Evolutionary conservation across 2,888 invertebrate species (phyloP), one percentile per base, ranked within the genome.

Genomic region (Therioaphis trifolii): DNA sequence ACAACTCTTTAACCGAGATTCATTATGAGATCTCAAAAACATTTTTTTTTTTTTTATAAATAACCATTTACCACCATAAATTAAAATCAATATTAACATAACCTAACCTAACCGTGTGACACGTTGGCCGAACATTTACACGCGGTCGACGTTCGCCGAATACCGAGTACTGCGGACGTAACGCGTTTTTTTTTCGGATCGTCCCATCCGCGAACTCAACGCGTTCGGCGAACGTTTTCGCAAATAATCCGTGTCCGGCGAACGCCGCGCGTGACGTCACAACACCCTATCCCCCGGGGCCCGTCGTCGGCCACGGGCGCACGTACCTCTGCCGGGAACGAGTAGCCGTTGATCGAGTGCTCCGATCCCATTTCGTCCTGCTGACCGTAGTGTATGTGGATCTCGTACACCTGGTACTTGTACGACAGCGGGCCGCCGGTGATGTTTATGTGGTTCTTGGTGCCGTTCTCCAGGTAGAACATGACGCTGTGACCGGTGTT

Each of bases 401-500:
- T 95, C 90, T 97, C 96, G 88, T 96, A 95, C 89, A 98, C 95
- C 89, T 96, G 95, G 90, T 98, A 98, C 88, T 94, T 94, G 90
- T 98, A 98, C 85, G 97, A 96, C 80, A 98, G 92, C 0, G 99
- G 98, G 3, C 99, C 99, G 0, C 97, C 97, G 0, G 96, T 96
- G 88, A 99, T 94, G 89, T 98, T 98, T 88, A 98, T 95, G 88
- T 94, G 94, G 88, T 93, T 93, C 84, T 92, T 91, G 35, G 95
- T 95, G 87, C 94, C 94, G 88, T 95, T 95, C 89, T 95, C 95
- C 86, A 96, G 94, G 9, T 94, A 94, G 90, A 98, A 96, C 88
- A 96, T 95, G 86, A 98, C 94, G 87, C 96, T 96, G 90, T 98
- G 97, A 0, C 98, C 98, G 68, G 96, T 97, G 90, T 98, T 98